Conservation (phyloP, 2,113 vertebrate species). For the Taurulus bubalis region DNA sequence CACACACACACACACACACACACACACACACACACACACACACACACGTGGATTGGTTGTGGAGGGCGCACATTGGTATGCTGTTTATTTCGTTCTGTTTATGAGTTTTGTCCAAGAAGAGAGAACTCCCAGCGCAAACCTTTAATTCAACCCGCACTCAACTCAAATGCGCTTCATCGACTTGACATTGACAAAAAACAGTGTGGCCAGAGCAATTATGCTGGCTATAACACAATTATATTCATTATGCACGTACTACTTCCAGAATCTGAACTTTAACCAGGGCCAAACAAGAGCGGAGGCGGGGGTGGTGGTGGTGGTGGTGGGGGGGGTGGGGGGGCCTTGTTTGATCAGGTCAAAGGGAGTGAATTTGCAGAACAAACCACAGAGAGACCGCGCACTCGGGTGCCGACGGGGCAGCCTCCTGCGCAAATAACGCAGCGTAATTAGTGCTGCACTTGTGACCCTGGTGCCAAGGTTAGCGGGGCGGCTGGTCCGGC, state of each 20-base stretch:
- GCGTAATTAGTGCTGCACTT: conserved; percentile 80
- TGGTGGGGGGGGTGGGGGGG: neutral
- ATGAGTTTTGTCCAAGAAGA: conserved; percentile 33
- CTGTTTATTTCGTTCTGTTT: conserved; percentile 32
- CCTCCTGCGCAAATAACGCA: conserved; percentile 75
- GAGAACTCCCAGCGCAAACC: neutral
- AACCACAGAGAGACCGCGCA: conserved; percentile 67
- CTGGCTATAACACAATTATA: conserved; percentile 70
- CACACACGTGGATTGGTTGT: conserved; percentile 5
- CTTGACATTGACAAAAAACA: conserved; percentile 80
- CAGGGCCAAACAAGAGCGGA: conserved; percentile 30
- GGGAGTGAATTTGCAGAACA: conserved; percentile 75
- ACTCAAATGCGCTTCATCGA: conserved; percentile 63
- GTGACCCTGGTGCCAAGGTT: conserved; percentile 83
- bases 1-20: conserved; percentile 1
- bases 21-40: neutral
- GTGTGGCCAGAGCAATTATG: conserved; percentile 70
- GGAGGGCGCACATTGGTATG: neutral
- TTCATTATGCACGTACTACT: conserved; percentile 73
- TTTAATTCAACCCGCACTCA: conserved; percentile 51
- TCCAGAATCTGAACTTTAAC: conserved; percentile 73
- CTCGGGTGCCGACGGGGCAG: conserved; percentile 61
- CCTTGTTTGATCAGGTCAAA: conserved; percentile 46
- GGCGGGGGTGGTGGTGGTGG: neutral
- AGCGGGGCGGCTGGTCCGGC: conserved; percentile 51